Percentiles rank a stretch among this genome's conserved stretches.
These are phyloP conservation scores for Drosophila tsacasi DNA, from an alignment of 1,140 invertebrate genomes.

Conservation along the genomic window DNA sequence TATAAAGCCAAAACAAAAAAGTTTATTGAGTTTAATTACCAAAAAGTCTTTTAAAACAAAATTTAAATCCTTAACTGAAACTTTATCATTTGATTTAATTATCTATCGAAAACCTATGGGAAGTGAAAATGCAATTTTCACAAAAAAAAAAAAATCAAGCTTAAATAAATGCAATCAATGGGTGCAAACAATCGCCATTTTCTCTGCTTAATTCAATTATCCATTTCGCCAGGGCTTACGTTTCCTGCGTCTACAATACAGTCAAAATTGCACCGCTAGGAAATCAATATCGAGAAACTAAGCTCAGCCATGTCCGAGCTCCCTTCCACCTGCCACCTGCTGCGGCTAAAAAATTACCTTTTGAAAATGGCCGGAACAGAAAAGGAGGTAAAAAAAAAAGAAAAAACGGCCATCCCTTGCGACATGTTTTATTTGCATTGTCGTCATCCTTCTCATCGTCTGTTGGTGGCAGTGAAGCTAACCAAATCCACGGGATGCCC, in stretches of 20 bases:
- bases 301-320: conserved; percentile 4
- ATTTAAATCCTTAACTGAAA: no score
- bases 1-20: no score
- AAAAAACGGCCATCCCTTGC: conserved; percentile 17
- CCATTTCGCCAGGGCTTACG: conserved; percentile 51
- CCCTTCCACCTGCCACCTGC: conserved; percentile 47
- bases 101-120: background rate
- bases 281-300: conserved; percentile 24
- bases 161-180: conserved; percentile 73
- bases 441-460: conserved; percentile 41
- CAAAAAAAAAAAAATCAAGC: conserved; percentile 27
- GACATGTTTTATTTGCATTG: conserved; percentile 75
- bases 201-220: conserved; percentile 69
- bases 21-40: no score
- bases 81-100: no score
- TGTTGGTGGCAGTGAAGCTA: conserved; percentile 20
- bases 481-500: conserved; percentile 32
- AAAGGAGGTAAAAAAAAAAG: conserved; percentile 18
- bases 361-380: conserved; percentile 48
- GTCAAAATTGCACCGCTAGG: conserved; percentile 5
- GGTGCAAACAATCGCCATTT: conserved; percentile 65
- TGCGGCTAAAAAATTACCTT: conserved; percentile 65
- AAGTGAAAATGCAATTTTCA: background rate
- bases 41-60: no score
- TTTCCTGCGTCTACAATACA: conserved; percentile 44